Base-by-base conservation (phyloP, 64 coral and sea anemone genomes). In the Pocillopora damicornis region DNA sequence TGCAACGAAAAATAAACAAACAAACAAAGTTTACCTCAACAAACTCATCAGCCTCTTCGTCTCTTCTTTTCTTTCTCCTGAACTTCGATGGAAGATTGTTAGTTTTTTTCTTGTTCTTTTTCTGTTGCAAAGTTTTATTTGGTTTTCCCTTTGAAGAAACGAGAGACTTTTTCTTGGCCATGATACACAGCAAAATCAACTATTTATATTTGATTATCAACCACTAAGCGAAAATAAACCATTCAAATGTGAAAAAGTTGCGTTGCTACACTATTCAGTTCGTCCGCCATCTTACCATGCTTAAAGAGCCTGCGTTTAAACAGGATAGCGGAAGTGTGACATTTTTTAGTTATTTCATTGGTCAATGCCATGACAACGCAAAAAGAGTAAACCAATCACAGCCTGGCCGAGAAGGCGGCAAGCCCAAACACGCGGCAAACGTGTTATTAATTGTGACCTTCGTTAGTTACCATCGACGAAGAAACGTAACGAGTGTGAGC, bases 371-470 rank as follows among this genome's bases (percentile, higher is more conserved):
- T 63, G 65, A 23, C 81, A 72, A 34, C 78, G 78, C 62, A 86
- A 76, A 35, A 63, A 22, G 15, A 61, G 30, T 63, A 23, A 17
- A 88, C 73, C 73, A 77, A 88, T 88, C 30, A 75, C 26, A 63
- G 30, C 72, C 76, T 5, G 11, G 5, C 11, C 2, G 0, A 12
- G 7, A 25, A 20, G 30, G 26, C 75, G 57, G 68, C 86, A 77
- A 75, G 86, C 30, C 73, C 56, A 75, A 88, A 25, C 56, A 62
- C 60, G 72, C 86, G 86, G 6, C 15, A 62, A 88, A 79, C 62
- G 77, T 88, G 36, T 14, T 65, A 61, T 77, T 76, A 51, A 4
- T 7, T 51, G 42, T 22, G 15, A 22, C 37, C 18, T 59, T 22
- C 15, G 35, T 61, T 22, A 38, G 61, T 61, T 9, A 20, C 5